Base-by-base conservation (phyloP, 1,140 invertebrate species). In the Achatina immaculata region DNA sequence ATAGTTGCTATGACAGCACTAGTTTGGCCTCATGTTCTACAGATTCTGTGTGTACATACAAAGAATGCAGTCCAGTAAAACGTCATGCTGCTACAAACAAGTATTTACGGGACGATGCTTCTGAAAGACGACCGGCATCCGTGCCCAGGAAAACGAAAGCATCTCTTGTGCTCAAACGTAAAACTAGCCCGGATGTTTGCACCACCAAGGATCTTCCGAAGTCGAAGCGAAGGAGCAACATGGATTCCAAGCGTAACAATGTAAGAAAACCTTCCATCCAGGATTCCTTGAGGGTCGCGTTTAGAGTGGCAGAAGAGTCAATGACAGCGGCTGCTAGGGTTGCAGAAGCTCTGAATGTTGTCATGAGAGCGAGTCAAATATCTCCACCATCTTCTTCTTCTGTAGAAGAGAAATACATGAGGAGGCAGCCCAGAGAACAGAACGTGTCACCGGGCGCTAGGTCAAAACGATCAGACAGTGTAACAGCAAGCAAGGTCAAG, bases 281-380 rank as follows among this genome's bases (percentile, higher is more conserved):
- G 24, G 9, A 51, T 34, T 73, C 71, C 34, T 51, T 73, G 24
- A 73, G 42, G 34, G 71, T 31, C 1, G 71, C 71, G 28, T 45
- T 48, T 45, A n/a, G 34, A 31, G 71, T 73, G 9, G 71, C 71
- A 40, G 71, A 73, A 34, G 71, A 73, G 21, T 73, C 71, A 28
- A 34, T 73, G 40, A 28, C 71, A 14, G 71, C 71, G 0, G 71
- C 71, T 48, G 71, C 71, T 11, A 48, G 28, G 19, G 71, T 73
- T 16, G 43, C 71, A 0, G 38, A 48, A n/a, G 71, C 43, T 45
- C 34, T 73, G 45, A 45, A 9, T 48, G 28, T 45, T 1, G 71
- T 73, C 4, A 73, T 73, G 71, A 48, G 31, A 45, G 71, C 71
- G 19, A 48, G 7, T 40, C 36, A 21, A 24, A 51, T 43, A 2